A percentile compares a stretch with the other conserved stretches of the same genome.
Conservation (phyloP, 2,888 invertebrate genomes). For the Amiota minor region DNA sequence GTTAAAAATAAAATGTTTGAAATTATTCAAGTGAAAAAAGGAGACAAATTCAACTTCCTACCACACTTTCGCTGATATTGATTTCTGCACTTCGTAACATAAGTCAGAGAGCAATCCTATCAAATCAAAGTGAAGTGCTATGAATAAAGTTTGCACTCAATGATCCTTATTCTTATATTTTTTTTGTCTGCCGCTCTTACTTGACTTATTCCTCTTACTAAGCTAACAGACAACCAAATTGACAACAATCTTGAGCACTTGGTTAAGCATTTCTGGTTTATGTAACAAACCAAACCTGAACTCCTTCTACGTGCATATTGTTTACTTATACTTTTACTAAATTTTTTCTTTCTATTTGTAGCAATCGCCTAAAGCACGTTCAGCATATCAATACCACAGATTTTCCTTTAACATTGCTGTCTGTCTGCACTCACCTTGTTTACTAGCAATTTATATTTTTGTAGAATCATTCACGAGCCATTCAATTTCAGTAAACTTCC, state of each 20-base stretch:
- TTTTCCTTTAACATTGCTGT: background rate
- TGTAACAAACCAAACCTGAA: background rate
- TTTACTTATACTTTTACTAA: conserved; percentile 29
- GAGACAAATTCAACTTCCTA: conserved; percentile 64
- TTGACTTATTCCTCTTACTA: background rate
- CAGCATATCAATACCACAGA: conserved; percentile 43
- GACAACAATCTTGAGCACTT: conserved; percentile 1
- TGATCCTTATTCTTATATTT: conserved; percentile 16
- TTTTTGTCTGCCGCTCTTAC: too few relatives aligned
- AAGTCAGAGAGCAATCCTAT: conserved; percentile 5
- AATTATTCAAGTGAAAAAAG: conserved; percentile 23
- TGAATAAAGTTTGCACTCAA: conserved; percentile 56
- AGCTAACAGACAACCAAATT: background rate
- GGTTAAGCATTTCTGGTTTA: conserved; percentile 9
- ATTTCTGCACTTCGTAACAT: conserved; percentile 62
- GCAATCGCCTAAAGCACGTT: conserved; percentile 1
- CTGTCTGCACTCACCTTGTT: too few relatives aligned
- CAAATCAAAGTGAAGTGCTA: conserved; percentile 39
- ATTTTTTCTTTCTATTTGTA: conserved; percentile 14
- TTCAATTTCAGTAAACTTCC: too few relatives aligned
- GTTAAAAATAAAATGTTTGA: too few relatives aligned
- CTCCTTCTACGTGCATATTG: conserved; percentile 32
- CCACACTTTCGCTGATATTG: conserved; percentile 56
- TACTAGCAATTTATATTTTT: too few relatives aligned
- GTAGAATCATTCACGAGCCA: too few relatives aligned